Conservation (phyloP, 2,113 vertebrate genomes). For the Helogale parvula region DNA sequence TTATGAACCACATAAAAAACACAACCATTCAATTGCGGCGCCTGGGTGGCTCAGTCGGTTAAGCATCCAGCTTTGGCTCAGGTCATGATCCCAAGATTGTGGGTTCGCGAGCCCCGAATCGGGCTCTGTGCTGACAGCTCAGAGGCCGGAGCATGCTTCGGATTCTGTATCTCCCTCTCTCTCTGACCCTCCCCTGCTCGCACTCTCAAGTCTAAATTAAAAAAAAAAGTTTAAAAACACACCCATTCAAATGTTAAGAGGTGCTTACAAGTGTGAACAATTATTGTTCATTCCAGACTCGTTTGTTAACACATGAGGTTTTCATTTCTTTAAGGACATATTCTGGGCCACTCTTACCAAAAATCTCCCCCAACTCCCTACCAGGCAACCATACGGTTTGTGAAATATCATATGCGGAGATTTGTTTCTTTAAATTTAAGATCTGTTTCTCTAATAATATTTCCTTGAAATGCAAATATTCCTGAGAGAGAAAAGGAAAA, state of each 20-base stretch:
- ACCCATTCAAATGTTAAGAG: background rate
- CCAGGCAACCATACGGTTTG: background rate
- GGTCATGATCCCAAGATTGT: too few relatives aligned
- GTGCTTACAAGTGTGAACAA: background rate
- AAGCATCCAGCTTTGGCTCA: too few relatives aligned
- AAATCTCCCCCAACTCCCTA: background rate
- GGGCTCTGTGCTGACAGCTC: too few relatives aligned
- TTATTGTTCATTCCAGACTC: background rate
- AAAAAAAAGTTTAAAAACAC: background rate
- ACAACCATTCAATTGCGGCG: background rate
- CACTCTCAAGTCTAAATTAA: too few relatives aligned
- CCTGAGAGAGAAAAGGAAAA: background rate
- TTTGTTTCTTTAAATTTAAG: constrained; percentile 34
- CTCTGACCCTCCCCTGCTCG: too few relatives aligned
- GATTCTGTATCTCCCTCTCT: too few relatives aligned
- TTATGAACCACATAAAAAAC: background rate
- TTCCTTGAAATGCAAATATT: background rate
- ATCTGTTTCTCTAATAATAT: background rate
- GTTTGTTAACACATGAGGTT: background rate
- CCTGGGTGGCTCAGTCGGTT: too few relatives aligned
- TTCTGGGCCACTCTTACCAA: background rate
- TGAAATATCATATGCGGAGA: background rate
- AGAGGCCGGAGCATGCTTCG: too few relatives aligned
- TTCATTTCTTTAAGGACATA: background rate
- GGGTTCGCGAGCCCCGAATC: too few relatives aligned